A percentile compares a stretch with the other conserved stretches of the same genome.
Evolutionary conservation across 2,113 vertebrate genomes (phyloP).

Genomic region (Passer montanus): DNA sequence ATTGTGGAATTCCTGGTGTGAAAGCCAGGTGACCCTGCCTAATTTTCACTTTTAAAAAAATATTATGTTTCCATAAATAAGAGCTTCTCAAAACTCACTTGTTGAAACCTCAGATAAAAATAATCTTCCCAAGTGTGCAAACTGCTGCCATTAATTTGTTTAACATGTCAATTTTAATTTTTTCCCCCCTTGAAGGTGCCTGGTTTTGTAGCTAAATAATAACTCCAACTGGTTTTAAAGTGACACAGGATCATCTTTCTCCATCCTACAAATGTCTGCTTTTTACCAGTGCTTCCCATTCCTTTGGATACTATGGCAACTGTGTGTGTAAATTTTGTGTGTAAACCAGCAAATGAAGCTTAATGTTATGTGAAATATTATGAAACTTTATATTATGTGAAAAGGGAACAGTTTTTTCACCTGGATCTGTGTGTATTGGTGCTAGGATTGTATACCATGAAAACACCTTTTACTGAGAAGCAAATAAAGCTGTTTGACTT

Average conservation of each 20-base stretch:
- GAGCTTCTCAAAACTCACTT: not conserved
- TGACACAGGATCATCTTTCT: not conserved
- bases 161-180: rapidly evolving
- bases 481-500: not conserved
- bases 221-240: not conserved
- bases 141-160: not conserved
- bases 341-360: not conserved
- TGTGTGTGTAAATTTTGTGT: not conserved
- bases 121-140: not conserved
- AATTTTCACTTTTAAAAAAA: not conserved
- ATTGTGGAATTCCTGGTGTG: not conserved
- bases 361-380: not conserved
- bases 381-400: not conserved
- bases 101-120: not conserved
- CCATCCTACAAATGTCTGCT: not conserved
- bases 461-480: not conserved
- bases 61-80: not conserved
- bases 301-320: not conserved
- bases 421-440: not conserved
- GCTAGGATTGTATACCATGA: not conserved
- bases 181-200: not conserved
- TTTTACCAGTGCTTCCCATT: not conserved
- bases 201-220: not conserved
- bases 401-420: not conserved
- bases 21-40: slow-evolving; percentile 18